Conservation (phyloP, 2,797 vertebrate species). For the Distichodus sexfasciatus region DNA sequence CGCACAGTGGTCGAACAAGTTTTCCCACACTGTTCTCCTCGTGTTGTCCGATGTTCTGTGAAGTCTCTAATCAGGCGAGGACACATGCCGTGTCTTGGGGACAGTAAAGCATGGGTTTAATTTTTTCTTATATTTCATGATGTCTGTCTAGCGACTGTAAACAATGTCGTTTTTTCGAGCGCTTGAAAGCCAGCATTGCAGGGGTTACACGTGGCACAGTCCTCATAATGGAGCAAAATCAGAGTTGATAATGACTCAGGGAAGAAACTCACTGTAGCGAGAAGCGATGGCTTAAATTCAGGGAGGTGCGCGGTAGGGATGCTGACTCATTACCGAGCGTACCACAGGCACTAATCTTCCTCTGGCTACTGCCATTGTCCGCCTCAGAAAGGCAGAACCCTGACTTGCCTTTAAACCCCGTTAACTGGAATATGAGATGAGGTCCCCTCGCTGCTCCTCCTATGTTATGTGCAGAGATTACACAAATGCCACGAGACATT, state of each 20-base stretch:
- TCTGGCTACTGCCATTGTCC: conserved; percentile 21
- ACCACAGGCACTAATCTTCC: conserved; percentile 27
- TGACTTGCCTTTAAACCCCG: conserved; percentile 18
- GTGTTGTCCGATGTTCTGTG: conserved; percentile 15
- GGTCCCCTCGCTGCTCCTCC: background rate
- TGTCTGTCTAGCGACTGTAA: background rate
- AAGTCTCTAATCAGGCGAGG: conserved; percentile 24
- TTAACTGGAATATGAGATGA: conserved; percentile 22
- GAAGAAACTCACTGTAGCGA: background rate
- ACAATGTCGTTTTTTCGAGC: background rate
- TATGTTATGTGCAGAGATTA: background rate
- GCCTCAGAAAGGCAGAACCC: conserved; percentile 11
- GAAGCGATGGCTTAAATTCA: background rate
- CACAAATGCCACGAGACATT: conserved; percentile 3
- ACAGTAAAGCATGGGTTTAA: background rate
- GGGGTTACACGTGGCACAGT: background rate
- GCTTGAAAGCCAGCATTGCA: background rate
- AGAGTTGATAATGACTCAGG: background rate
- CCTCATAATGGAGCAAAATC: background rate
- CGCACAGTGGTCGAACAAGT: background rate
- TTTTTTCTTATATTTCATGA: conserved; percentile 2
- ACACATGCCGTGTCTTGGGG: conserved; percentile 13
- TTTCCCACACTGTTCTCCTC: conserved; percentile 15
- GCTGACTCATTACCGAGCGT: conserved; percentile 5
- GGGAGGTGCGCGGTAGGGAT: background rate